Evolutionary conservation across 2,797 vertebrate genomes (phyloP), one percentile per base, ranked within the genome.

Genomic region (Neostethus bicornis): DNA sequence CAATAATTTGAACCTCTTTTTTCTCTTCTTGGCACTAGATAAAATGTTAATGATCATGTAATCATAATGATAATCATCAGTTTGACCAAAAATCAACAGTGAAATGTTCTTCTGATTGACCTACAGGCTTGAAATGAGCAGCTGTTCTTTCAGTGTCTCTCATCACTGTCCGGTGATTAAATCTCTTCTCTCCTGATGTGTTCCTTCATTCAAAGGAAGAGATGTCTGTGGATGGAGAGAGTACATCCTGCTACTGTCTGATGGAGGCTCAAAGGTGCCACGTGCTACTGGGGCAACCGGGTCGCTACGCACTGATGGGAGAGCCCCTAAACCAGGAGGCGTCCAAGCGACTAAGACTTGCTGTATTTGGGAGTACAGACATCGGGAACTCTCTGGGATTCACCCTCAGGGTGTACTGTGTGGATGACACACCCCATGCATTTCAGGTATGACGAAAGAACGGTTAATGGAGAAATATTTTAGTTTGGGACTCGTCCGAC

Each of bases 171-270:
- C 11, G 17, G 17, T 11, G 21, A 16, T 50, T 66, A 35, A 51
- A 64, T 25, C 9, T 43, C 24, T 0, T 56, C 21, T 52, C 31
- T 29, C 12, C 24, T 28, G 9, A 4, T 56, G 20, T 53, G 1
- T 3, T 44, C 28, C 10, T 23, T 8, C 35, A 19, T 50, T 31
- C 23, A 61, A 79, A 98, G 97, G 96, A 99, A 92, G 93, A 98
- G 83, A 96, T 98, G 95, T 97, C 93, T 12, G 91, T 95, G 80
- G 95, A 98, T 28, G 96, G 98, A 73, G 96, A 98, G 86, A 96
- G 94, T 54, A 94, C 94, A 19, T 94, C 94, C 81, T 97, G 95
- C 85, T 99, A 98, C 91, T 98, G 96, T 86, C 93, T 98, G 67
- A 89, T 98, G 90, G 95, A 97, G 83, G 92, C 95, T 45, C 94